Evolutionary conservation across 2,797 vertebrate species (phyloP).

Genomic region (Epinephelus coioides): DNA sequence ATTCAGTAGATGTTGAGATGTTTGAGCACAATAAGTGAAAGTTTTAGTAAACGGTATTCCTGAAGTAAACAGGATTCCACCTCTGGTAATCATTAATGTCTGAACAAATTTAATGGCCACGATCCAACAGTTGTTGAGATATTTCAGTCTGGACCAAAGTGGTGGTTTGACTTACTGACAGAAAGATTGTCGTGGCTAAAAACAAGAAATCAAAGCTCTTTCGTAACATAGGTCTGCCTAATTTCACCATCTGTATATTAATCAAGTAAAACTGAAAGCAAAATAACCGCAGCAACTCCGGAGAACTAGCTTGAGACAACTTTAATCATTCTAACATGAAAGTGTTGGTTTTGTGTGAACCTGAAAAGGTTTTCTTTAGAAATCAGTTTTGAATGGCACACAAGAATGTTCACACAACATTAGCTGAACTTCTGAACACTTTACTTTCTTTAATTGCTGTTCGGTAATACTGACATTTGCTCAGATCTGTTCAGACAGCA

Average conservation of each 20-base stretch:
- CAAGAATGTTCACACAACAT: background rate
- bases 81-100: too few species aligned
- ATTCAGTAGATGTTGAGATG: background rate
- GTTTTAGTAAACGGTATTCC: too few species aligned
- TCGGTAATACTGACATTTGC: conserved; percentile 5
- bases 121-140: background rate
- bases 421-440: background rate
- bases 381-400: background rate
- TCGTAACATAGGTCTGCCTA: background rate
- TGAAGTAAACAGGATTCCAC: too few species aligned
- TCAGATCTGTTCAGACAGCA: background rate
- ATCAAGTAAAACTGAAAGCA: background rate
- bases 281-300: background rate
- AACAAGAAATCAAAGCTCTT: too few species aligned
- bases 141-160: background rate
- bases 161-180: background rate
- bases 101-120: background rate
- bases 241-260: background rate
- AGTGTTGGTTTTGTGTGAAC: background rate
- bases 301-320: background rate
- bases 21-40: too few species aligned
- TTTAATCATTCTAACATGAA: background rate
- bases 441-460: background rate
- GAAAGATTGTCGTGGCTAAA: background rate
- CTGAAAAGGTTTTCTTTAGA: conserved; percentile 18